Base-by-base conservation (phyloP, 2,888 invertebrate species). In the Phalangium opilio region DNA sequence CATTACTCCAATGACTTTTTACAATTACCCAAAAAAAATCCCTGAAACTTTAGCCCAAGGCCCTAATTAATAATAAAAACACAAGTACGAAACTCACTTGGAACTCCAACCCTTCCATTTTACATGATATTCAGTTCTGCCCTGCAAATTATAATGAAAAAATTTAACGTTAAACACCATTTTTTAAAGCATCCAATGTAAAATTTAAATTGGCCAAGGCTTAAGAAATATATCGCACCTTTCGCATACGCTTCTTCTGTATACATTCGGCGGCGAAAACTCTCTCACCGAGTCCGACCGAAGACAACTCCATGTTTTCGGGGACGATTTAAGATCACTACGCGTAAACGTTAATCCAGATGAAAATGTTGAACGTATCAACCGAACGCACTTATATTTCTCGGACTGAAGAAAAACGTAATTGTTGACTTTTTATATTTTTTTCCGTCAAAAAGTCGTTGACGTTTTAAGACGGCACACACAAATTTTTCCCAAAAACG, bases 31-130 rank as follows among this genome's bases (percentile, higher is more conserved):
- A n/a, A n/a, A n/a, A n/a, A n/a, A n/a, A n/a, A n/a, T n/a, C n/a
- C n/a, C n/a, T 27, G 27, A 8, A 27, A 27, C 4, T 27, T 27
- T 27, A 8, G 27, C 27, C 27, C 27, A 27, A 27, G 27, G 27
- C 27, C 27, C 15, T 27, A 18, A 42, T 18, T 7, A 7, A 42
- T 4, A 42, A 42, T 42, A 42, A n/a, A n/a, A n/a, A 18, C 8
- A 17, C 15, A 8, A 20, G 18, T 36, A 20, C 8, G 8, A 44
- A 10, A 73, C 75, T 70, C 64, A 76, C 74, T 85, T 87, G 67
- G 83, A 85, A 66, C 89, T 87, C 91, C 91, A 93, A 57, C 91
- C 91, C 75, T 90, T 91, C 95, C 93, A 95, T 76, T 95, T 93
- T 50, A 95, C 90, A 64, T 82, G 81, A 70, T 89, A 95, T 70